Evolutionary conservation across 2,888 invertebrate species (phyloP).

Genomic region (Heliothis peltigera): DNA sequence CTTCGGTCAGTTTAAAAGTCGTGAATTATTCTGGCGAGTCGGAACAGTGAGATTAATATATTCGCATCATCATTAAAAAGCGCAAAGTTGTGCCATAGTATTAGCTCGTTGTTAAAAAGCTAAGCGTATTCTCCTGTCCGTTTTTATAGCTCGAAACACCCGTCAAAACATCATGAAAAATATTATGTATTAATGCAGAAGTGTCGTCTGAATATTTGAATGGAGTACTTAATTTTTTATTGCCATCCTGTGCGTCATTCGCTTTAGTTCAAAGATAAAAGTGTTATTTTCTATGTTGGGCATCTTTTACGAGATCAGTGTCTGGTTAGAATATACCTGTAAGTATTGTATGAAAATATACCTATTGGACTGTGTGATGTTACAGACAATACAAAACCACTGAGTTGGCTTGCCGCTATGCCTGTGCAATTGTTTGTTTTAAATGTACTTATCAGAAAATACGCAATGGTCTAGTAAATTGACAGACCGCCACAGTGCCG

Average conservation of each 20-base stretch:
- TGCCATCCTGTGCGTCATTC: not conserved
- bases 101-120: conserved; percentile 11
- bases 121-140: conserved; percentile 16
- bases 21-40: not conserved
- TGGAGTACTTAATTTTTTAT: conserved; percentile 21
- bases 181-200: conserved; percentile 25
- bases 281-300: not conserved
- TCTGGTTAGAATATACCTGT: not conserved
- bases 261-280: not conserved
- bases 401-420: too few relatives aligned
- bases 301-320: not conserved
- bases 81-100: not conserved
- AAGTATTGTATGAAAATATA: not conserved
- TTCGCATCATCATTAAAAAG: not conserved
- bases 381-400: too few relatives aligned
- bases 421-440: too few relatives aligned
- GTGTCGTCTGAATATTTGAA: conserved; percentile 9
- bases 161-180: conserved; percentile 38
- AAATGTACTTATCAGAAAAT: too few relatives aligned
- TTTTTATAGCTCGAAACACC: conserved; percentile 17
- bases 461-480: too few relatives aligned
- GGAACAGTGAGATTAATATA: not conserved
- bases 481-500: too few relatives aligned
- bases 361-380: too few relatives aligned
- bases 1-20: too few relatives aligned